Conservation (phyloP, 1,140 invertebrate genomes). For the Temnothorax curvispinosus region DNA sequence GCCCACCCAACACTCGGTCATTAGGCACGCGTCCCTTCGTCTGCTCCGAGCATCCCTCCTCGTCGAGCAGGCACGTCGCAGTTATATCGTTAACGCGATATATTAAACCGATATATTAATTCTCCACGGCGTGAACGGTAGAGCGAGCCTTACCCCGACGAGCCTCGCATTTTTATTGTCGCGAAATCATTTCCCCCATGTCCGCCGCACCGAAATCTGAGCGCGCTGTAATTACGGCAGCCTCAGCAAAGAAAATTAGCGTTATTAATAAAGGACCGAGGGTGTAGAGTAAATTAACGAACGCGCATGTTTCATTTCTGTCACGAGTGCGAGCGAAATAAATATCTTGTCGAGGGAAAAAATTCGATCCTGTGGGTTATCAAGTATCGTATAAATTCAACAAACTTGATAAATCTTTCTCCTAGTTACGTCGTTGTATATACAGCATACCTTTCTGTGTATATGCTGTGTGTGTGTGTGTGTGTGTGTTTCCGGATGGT, state of each 20-base stretch:
- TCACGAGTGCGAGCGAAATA: not conserved
- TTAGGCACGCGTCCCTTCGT: not conserved
- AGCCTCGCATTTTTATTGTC: not conserved
- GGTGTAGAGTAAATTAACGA: not conserved
- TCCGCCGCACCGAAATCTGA: not conserved
- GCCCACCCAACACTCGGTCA: not conserved
- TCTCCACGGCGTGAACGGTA: not conserved
- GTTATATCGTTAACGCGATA: not conserved
- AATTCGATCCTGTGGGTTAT: not conserved
- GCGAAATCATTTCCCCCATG: not conserved
- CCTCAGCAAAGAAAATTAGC: not conserved
- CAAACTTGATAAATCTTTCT: slow-evolving; percentile 23
- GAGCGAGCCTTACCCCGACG: no score
- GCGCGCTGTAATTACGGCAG: not conserved
- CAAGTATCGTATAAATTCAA: not conserved
- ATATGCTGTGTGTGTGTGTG: not conserved
- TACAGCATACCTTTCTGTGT: not conserved
- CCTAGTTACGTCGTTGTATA: slow-evolving; percentile 12
- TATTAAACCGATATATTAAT: not conserved
- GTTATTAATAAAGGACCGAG: slow-evolving; percentile 2
- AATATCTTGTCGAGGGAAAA: not conserved
- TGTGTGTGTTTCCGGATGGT: not conserved
- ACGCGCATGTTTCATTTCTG: not conserved
- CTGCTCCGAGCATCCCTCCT: not conserved
- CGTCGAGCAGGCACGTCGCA: not conserved